phyloP scores from a whole-genome alignment of 2,888 invertebrate genomes.

The Acleris emargana region DNA sequence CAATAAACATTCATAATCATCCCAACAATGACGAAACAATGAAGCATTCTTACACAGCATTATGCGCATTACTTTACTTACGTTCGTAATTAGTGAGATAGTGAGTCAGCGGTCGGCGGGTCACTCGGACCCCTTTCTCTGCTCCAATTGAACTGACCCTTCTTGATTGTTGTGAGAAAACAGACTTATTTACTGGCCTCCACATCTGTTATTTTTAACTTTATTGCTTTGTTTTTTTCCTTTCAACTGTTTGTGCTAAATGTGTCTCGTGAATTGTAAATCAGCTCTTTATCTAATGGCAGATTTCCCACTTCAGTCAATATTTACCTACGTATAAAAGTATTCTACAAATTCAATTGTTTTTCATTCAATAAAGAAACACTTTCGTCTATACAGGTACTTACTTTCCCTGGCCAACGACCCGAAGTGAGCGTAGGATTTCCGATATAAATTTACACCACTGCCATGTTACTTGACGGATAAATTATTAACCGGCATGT shows the following conservation, averaged over 20 bases:
- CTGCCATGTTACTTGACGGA: too few relatives aligned
- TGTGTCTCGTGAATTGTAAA: constrained; percentile 2
- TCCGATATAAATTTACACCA: too few relatives aligned
- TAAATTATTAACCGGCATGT: too few relatives aligned
- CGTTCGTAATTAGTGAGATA: neutral
- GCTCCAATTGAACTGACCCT: constrained; percentile 32
- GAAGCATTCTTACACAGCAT: constrained; percentile 20
- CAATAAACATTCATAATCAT: constrained; percentile 23
- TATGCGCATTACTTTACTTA: constrained; percentile 13
- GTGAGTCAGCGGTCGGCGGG: constrained; percentile 25
- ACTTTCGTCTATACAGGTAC: too few relatives aligned
- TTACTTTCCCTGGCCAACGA: too few relatives aligned
- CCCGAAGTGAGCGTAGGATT: too few relatives aligned
- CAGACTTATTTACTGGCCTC: constrained; percentile 24
- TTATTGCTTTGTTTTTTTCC: constrained; percentile 33
- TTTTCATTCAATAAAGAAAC: too few relatives aligned
- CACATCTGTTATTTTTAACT: constrained; percentile 25
- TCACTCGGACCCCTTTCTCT: constrained; percentile 27
- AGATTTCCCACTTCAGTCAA: too few relatives aligned
- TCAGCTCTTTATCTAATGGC: constrained; percentile 2
- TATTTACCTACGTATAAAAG: too few relatives aligned
- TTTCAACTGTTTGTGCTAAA: constrained; percentile 9
- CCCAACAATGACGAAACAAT: constrained; percentile 32
- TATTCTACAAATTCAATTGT: too few relatives aligned
- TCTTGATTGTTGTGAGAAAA: constrained; percentile 36